phyloP scores from a whole-genome alignment of 1,140 invertebrate genomes.

The Maniola jurtina region DNA sequence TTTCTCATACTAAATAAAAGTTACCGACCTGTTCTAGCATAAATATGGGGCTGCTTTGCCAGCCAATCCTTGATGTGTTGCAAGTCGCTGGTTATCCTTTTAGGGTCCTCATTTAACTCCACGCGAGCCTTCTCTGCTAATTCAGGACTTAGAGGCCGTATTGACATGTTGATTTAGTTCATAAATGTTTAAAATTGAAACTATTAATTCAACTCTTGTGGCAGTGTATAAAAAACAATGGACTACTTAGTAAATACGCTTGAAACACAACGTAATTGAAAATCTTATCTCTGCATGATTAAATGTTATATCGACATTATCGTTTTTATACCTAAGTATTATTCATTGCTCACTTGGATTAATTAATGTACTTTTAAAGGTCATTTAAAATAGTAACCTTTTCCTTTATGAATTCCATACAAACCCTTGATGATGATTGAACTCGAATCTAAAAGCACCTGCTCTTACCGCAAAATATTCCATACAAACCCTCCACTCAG shows the following conservation, averaged over 20 bases:
- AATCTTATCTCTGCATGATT: background rate
- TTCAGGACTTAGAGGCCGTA: conserved; percentile 69
- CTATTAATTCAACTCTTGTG: background rate
- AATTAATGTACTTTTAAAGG: too few relatives aligned
- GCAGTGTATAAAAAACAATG: background rate
- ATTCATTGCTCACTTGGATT: background rate
- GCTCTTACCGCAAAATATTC: too few relatives aligned
- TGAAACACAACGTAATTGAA: background rate
- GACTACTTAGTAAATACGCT: background rate
- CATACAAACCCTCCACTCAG: too few relatives aligned
- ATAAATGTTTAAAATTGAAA: background rate
- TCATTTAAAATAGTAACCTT: too few relatives aligned
- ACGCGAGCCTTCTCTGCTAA: conserved; percentile 76
- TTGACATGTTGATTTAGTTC: conserved; percentile 39
- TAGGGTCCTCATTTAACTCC: conserved; percentile 82
- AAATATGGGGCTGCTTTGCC: conserved; percentile 81
- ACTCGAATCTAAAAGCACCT: too few relatives aligned
- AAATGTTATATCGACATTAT: background rate
- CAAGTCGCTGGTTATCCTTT: conserved; percentile 77
- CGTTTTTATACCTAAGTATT: background rate
- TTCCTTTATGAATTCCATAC: too few relatives aligned
- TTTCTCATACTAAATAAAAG: background rate
- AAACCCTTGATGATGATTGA: too few relatives aligned
- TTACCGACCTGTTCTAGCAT: conserved; percentile 53
- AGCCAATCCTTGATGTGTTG: conserved; percentile 82